Conservation (phyloP, 1,140 invertebrate genomes). For the Hirudo medicinalis region DNA sequence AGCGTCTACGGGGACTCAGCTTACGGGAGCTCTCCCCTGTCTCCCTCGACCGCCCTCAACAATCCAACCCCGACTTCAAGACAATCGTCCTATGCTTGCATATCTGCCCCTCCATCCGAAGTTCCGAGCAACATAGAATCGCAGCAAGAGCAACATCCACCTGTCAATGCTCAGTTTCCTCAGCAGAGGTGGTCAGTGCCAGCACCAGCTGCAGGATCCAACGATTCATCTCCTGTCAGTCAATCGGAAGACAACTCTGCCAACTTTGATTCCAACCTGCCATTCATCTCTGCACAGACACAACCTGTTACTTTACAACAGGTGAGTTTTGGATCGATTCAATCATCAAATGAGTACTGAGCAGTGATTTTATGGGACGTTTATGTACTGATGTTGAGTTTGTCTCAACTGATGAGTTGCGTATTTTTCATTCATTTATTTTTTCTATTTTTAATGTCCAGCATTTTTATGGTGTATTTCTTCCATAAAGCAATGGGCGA, state of each 20-base stretch:
- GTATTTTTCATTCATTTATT: too few species aligned
- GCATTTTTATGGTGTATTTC: too few species aligned
- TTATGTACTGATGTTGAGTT: not conserved
- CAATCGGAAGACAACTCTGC: constrained; percentile 3
- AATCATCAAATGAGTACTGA: too few species aligned
- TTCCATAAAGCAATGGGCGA: too few species aligned
- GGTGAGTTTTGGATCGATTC: not conserved
- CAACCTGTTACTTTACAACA: not conserved
- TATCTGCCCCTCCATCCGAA: not conserved
- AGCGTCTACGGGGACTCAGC: constrained; percentile 7
- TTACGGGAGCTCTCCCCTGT: not conserved
- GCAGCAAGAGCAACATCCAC: too few species aligned
- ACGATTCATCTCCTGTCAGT: constrained; percentile 15
- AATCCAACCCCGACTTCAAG: not conserved
- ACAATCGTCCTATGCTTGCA: too few species aligned
- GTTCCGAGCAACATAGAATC: not conserved
- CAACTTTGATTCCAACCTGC: constrained; percentile 2
- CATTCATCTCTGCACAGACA: too few species aligned
- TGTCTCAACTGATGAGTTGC: too few species aligned
- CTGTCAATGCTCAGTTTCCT: not conserved
- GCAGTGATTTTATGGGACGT: not conserved
- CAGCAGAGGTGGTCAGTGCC: not conserved
- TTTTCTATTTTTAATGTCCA: too few species aligned
- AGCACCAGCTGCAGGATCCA: not conserved
- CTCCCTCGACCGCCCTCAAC: not conserved